Base-by-base conservation (phyloP, 1,140 invertebrate genomes). In the Scaptodrosophila lebanonensis region DNA sequence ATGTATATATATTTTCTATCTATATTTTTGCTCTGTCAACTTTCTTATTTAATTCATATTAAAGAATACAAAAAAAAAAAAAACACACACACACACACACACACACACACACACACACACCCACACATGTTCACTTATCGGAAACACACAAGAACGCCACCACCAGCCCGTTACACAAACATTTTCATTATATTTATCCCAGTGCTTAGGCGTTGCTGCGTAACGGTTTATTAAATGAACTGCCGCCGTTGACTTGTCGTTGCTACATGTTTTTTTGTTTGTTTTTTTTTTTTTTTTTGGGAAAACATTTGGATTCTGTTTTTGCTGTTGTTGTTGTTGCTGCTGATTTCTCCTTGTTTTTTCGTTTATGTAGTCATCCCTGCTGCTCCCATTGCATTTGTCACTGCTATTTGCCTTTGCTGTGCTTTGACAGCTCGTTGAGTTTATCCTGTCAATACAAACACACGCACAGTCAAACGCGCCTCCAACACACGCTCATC, bases 371-470 rank as follows among this genome's bases (percentile, higher is more conserved):
- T 50, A 67, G 53, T 47, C 63, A 40, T 44, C n/a, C 3, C 3
- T 8, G 22, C 9, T 45, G 51, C 42, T 52, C 56, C 36, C 22
- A 54, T 67, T 52, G 56, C 60, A 67, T 59, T 66, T 66, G 66
- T 73, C 69, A 61, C 73, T 60, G 53, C 65, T 69, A 79, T 82
- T 82, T 82, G 53, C 60, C 53, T 58, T 68, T 32, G 59, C 54
- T 56, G n/a, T 58, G 60, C 52, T 62, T 67, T 54, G 75, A 82
- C 68, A 82, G 75, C 69, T 69, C 56, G 60, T 82, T 66, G 73
- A 82, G 61, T 69, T 79, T 75, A 70, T 70, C 75, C 69, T 66
- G 75, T 82, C 75, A 72, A 79, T 76, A 76, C 57, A 53, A 53
- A 54, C 39, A 40, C 40, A 53, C 17, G 22, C 29, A 33, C 12